A percentile compares a stretch with the other conserved stretches of the same genome.
phyloP scores from a whole-genome alignment of 2,797 vertebrate genomes.

The Potorous gilbertii region DNA sequence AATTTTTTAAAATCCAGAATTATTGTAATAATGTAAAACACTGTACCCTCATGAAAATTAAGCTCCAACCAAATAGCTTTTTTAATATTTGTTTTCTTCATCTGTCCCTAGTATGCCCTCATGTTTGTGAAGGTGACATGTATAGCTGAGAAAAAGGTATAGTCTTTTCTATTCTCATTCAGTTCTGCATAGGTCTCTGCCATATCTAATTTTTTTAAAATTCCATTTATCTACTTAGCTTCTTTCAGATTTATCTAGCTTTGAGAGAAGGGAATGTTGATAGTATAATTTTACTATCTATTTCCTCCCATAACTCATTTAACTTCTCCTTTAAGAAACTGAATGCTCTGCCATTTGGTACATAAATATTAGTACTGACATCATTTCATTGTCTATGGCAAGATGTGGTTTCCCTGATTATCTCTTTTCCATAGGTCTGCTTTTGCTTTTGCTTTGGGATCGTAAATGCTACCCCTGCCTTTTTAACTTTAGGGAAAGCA shows the following conservation, averaged over 20 bases:
- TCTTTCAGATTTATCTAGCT: not conserved
- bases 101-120: not conserved
- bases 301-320: not conserved
- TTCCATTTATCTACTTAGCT: not conserved
- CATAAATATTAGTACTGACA: not conserved
- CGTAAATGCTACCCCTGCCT: not conserved
- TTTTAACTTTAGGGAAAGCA: not conserved
- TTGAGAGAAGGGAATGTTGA: not conserved
- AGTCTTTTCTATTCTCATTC: not conserved
- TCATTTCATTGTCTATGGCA: not conserved
- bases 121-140: not conserved
- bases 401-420: not conserved
- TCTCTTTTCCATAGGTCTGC: not conserved
- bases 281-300: not conserved
- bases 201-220: not conserved
- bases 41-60: constrained; percentile 17
- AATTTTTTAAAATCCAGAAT: constrained; percentile 15
- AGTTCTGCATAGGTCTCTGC: not conserved
- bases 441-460: not conserved
- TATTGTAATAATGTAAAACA: not conserved
- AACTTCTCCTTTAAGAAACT: not conserved
- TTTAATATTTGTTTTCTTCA: not conserved
- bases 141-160: not conserved
- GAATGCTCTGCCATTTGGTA: not conserved
- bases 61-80: not conserved